These are phyloP conservation scores for Scrobipalpa atriplicella DNA, from an alignment of 2,888 invertebrate species.

Conservation along the genomic window DNA sequence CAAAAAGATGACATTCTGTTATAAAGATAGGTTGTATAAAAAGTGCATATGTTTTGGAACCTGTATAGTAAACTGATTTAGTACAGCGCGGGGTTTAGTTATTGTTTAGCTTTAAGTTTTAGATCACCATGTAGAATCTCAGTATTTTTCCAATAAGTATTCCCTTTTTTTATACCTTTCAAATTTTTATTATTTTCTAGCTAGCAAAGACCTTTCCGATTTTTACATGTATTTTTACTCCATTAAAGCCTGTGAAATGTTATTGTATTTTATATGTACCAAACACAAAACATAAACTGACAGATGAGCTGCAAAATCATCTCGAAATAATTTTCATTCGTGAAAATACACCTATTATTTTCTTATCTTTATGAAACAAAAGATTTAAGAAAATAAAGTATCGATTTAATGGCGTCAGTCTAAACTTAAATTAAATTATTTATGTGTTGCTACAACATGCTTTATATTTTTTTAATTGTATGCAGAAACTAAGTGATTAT, in stretches of 20 bases:
- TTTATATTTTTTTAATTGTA: too few relatives aligned
- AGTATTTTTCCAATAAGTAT: constrained; percentile 38
- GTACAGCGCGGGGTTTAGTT: constrained; percentile 60
- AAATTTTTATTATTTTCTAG: neutral
- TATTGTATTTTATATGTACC: neutral
- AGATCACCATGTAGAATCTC: constrained; percentile 69
- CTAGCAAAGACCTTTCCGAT: neutral
- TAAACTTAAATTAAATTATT: too few relatives aligned
- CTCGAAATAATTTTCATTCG: too few relatives aligned
- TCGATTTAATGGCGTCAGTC: too few relatives aligned
- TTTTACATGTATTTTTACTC: neutral
- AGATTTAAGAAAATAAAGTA: too few relatives aligned
- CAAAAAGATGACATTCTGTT: neutral
- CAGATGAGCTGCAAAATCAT: too few relatives aligned
- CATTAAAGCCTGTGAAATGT: neutral
- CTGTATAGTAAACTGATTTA: constrained; percentile 33
- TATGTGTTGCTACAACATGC: too few relatives aligned
- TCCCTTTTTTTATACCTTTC: constrained; percentile 35
- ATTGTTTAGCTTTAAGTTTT: constrained; percentile 50
- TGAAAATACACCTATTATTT: too few relatives aligned
- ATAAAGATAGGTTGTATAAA: neutral
- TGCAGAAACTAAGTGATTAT: neutral
- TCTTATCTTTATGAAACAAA: too few relatives aligned
- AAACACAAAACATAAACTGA: too few relatives aligned
- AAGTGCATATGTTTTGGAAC: neutral